Evolutionary conservation across 1,140 invertebrate species (phyloP).

Genomic region (Ganaspis sp.): DNA sequence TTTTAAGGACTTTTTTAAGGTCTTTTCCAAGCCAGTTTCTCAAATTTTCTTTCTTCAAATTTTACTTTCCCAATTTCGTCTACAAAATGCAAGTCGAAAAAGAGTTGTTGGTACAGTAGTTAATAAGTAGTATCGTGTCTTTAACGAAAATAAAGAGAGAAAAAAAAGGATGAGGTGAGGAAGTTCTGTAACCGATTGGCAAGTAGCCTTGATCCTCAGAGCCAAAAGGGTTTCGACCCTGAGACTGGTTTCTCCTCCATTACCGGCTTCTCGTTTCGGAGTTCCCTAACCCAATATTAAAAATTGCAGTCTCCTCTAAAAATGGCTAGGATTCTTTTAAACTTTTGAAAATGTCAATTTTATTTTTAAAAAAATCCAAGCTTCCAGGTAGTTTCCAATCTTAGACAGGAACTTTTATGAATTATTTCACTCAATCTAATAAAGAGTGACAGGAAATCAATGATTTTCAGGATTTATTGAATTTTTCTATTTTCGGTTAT

Average conservation of each 20-base stretch:
- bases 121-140: neutral
- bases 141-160: neutral
- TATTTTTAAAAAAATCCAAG: no score
- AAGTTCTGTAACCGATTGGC: constrained; percentile 51
- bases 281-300: constrained; percentile 17
- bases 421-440: neutral
- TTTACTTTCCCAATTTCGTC: no score
- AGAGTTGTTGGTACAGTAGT: no score
- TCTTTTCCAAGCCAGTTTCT: no score
- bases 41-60: no score
- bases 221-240: constrained; percentile 57
- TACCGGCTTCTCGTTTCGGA: constrained; percentile 40
- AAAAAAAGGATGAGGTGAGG: constrained; percentile 5
- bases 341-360: no score
- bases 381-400: no score
- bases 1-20: no score
- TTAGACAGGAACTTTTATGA: no score
- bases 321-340: no score
- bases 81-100: no score
- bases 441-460: neutral
- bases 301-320: neutral
- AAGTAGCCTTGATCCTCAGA: constrained; percentile 56
- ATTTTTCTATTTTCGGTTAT: neutral
- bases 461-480: neutral
- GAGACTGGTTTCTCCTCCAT: constrained; percentile 55